Conservation (phyloP, 2,113 vertebrate species). For the Melanerpes aurifrons region DNA sequence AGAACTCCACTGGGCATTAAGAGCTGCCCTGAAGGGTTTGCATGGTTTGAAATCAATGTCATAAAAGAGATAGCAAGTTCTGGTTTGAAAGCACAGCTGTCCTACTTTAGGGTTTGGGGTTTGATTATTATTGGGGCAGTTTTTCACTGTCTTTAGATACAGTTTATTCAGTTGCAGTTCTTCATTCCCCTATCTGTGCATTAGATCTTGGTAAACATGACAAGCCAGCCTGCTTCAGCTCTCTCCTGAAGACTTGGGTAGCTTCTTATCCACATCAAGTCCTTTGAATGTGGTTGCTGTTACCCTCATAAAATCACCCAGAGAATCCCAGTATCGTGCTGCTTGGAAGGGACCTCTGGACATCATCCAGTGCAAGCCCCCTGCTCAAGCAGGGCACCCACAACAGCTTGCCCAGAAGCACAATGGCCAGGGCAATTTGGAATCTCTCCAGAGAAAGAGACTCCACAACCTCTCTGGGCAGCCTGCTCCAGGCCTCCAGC, state of each 20-base stretch:
- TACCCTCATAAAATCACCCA: too few relatives aligned
- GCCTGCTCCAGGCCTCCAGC: too few relatives aligned
- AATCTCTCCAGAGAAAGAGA: too few relatives aligned
- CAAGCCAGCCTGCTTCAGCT: neutral
- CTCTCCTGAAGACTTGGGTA: neutral
- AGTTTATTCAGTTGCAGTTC: neutral
- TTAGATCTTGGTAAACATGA: neutral
- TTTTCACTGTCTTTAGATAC: neutral
- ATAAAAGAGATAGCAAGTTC: slow-evolving; percentile 41
- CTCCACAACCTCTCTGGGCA: too few relatives aligned
- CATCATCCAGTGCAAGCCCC: too few relatives aligned
- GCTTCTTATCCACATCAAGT: neutral
- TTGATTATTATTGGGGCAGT: neutral
- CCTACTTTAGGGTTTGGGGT: slow-evolving; percentile 8
- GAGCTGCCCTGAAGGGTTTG: slow-evolving; percentile 40
- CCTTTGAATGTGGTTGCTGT: too few relatives aligned
- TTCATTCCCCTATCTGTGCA: neutral
- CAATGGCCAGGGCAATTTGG: too few relatives aligned
- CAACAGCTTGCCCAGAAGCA: too few relatives aligned
- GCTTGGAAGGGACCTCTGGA: too few relatives aligned
- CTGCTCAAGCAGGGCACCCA: too few relatives aligned
- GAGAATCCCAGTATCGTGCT: too few relatives aligned
- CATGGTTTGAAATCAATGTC: slow-evolving; percentile 48
- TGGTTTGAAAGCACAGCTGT: slow-evolving; percentile 13
- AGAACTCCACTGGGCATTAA: slow-evolving; percentile 62